Base-by-base conservation (phyloP, 2,888 invertebrate species). In the Diarsia brunnea region DNA sequence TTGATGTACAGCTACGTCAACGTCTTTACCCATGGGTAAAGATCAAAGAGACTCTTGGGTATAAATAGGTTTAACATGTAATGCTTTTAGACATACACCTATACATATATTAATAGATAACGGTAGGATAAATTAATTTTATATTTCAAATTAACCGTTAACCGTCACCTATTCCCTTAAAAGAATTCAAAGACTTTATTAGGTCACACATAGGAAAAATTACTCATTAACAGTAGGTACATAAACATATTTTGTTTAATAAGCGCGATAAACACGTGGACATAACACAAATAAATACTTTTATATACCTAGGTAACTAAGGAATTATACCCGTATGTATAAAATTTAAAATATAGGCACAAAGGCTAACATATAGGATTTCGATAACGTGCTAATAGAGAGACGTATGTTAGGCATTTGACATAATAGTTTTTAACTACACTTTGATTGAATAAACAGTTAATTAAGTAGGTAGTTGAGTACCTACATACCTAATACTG, bases 251-350 rank as follows among this genome's bases (percentile, higher is more conserved):
- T 64, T 53, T 31, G 21, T 65, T 69, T 10, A 47, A 31, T 31
- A 43, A n/a, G 14, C n/a, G 43, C 24, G 77, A 70, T 68, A 67
- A 76, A 47, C 24, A 47, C 27, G 61, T 70, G 45, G n/a, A 64
- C 51, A 63, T 81, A 75, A 65, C 81, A 69, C 24, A 8, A 65
- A 78, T 78, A 43, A 45, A 31, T 65, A 64, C 49, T 70, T 53
- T 24, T 60, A 21, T 60, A 4, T 64, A 45, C 1, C 31, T 24
- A 24, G 1, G 64, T 24, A 24, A 31, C 2, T 24, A 53, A 43
- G 1, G 43, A 21, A n/a, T 14, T n/a, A 27, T 53, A n/a, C 14
- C 7, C 21, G 14, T n/a, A 43, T 43, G 12, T 61, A 14, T n/a
- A 63, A 12, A 38, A 43, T 14, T 38, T 5, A 61, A 14, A 11